Evolutionary conservation across 2,113 vertebrate species (phyloP), one percentile per base, ranked within the genome.

Genomic region (Petaurus breviceps): DNA sequence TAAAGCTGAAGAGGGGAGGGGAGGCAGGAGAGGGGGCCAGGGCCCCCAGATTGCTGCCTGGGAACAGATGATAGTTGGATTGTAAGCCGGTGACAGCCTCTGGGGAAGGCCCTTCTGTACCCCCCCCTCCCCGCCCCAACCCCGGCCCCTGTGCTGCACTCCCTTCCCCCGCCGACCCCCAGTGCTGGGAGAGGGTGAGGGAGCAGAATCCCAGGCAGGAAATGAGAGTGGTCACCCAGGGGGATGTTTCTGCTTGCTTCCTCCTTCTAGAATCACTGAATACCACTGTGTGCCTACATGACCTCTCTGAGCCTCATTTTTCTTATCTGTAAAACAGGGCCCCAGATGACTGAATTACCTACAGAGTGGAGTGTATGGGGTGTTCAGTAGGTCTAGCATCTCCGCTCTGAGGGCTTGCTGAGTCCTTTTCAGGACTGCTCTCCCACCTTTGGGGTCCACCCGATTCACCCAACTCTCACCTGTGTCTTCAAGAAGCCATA

Each of bases 21-120:
- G 97, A 68, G 97, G 94, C 97, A 94, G 92, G 94, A 94, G 92
- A 89, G 97, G 95, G 97, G 96, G 95, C 94, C 51, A 43, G 94
- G 50, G 52, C 95, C 96, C 92, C 94, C 90, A n/a, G 92, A 96
- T 68, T 94, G n/a, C 94, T 89, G 95, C 91, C 97, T 90, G 93
- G 95, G 97, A 97, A 96, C 97, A 93, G 92, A 97, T 98, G 96
- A 96, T 91, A 96, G 97, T 97, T 96, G 97, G 95, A 96, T 52
- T 12, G 57, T 10, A 47, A 68, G 54, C 61, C 26, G 0, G 95
- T 0, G 93, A 92, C 89, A 26, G 8, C 46, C 23, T 0, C 31
- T 0, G 4, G 46, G 91, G 51, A 43, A 89, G 26, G 1, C 51
- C 24, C 95, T 50, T 14, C 25, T 0, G 0, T 11, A 3, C 31